Base-by-base conservation (phyloP, 2,113 vertebrate species). In the Diphyllodes magnificus region DNA sequence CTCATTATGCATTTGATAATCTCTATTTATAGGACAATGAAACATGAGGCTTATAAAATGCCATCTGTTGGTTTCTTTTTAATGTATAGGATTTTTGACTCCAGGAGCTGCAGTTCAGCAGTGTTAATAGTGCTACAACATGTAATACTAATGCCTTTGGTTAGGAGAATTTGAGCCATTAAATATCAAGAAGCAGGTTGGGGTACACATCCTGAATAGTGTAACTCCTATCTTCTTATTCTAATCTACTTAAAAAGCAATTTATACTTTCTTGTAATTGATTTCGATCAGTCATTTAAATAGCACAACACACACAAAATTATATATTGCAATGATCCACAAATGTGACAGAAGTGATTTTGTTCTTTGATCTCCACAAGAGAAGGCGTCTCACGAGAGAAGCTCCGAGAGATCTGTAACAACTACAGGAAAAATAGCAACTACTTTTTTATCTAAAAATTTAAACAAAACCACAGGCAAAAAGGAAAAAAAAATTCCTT, bases 1-100 rank as follows among this genome's bases (percentile, higher is more conserved):
- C 51, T 92, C 66, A 63, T 95, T 95, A 93, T 84, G 82, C 71
- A 80, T 90, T 95, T 94, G 81, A 76, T 91, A 91, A 86, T 93
- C 66, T 93, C 83, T 89, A 82, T 96, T 97, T 92, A 92, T 94
- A 96, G 90, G 82, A 94, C 86, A 94, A 82, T 85, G 95, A 96
- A 95, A 87, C 86, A 90, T 56, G 63, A 82, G 61, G 51, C 81
- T 96, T 94, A 92, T 94, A 92, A 97, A 96, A 88, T 61, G 79
- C 90, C 94, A 95, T 97, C 95, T 97, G 85, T 91, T 92, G 69
- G 76, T 76, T 95, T 86, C 88, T 88, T 93, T 88, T 60, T 60
- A 94, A 89, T 49, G 53, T 88, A 93, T 87, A 84, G 86, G 84
- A 95, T 94, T 96, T 94, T 63, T 94, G 90, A 91, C 63, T 93